Evolutionary conservation across 2,113 vertebrate species (phyloP).

Genomic region (Hyla sarda): DNA sequence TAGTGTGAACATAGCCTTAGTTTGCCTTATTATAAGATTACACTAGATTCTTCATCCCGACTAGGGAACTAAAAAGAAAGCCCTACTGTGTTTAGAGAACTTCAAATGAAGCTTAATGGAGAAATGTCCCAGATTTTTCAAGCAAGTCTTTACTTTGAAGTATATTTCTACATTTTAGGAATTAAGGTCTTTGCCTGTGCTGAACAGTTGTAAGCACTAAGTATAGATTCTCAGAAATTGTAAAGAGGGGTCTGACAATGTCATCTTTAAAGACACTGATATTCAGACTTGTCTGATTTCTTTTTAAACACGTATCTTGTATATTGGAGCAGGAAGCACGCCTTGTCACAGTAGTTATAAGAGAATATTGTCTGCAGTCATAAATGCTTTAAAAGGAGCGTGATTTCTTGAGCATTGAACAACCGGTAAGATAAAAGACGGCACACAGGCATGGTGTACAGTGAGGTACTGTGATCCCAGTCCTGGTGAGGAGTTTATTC

Average conservation of each 20-base stretch:
- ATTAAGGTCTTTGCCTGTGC: conserved; percentile 14
- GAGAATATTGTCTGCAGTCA: conserved; percentile 52
- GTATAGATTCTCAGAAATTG: conserved; percentile 15
- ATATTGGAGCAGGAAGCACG: conserved; percentile 9
- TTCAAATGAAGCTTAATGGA: conserved; percentile 21
- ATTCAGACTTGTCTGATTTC: conserved; percentile 17
- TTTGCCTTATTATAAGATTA: neutral
- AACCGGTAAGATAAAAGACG: conserved; percentile 46
- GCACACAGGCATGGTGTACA: conserved; percentile 39
- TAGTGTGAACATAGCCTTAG: neutral
- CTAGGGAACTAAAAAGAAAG: neutral
- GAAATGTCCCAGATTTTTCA: conserved; percentile 44
- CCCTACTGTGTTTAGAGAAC: conserved; percentile 4
- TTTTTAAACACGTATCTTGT: conserved; percentile 30
- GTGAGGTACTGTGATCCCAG: conserved; percentile 41
- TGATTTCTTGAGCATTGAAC: conserved; percentile 25
- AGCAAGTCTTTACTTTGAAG: neutral
- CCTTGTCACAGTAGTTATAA: conserved; percentile 34
- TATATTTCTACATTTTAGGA: neutral
- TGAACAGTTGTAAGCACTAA: conserved; percentile 13
- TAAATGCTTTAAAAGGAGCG: conserved; percentile 43
- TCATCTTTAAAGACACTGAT: conserved; percentile 24
- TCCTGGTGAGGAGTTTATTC: neutral
- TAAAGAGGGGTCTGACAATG: conserved; percentile 16
- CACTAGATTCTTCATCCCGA: neutral